phyloP scores from a whole-genome alignment of 2,888 invertebrate species.

The Physocephala rufipes region DNA sequence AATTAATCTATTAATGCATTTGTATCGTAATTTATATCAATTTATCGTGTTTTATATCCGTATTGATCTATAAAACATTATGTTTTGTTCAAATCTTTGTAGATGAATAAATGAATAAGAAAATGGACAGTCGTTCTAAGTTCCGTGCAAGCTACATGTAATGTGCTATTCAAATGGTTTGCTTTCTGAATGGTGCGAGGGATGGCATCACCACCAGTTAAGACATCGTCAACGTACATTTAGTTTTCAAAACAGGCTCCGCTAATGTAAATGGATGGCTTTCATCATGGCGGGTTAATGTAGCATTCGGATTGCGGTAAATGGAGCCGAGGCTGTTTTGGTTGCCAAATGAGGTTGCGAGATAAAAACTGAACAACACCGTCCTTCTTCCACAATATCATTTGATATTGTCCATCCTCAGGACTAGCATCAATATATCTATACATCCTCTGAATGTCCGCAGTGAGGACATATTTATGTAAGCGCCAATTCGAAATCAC shows the following conservation, averaged over 20 bases:
- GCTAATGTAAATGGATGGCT: conserved; percentile 17
- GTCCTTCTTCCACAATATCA: conserved; percentile 27
- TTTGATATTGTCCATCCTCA: conserved; percentile 23
- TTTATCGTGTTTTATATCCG: no score
- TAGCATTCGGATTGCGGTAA: conserved; percentile 17
- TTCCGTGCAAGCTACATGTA: no score
- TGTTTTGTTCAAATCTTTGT: no score
- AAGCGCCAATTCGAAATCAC: conserved; percentile 19
- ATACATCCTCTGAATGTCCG: conserved; percentile 35
- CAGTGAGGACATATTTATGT: conserved; percentile 8
- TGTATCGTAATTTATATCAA: no score
- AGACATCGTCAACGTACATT: conserved; percentile 29
- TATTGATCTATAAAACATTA: no score
- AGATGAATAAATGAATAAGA: no score
- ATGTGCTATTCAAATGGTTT: no score
- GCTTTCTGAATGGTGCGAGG: no score
- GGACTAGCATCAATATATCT: conserved; percentile 21
- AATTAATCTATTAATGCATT: no score
- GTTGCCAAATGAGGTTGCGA: conserved; percentile 30
- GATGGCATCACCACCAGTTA: no score
- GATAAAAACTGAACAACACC: conserved; percentile 13
- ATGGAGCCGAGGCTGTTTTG: conserved; percentile 27
- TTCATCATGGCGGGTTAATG: conserved; percentile 30
- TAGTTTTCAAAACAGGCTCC: conserved; percentile 15
- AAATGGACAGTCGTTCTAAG: no score